Conservation (phyloP, 1,140 invertebrate species). For the Hyles euphorbiae region DNA sequence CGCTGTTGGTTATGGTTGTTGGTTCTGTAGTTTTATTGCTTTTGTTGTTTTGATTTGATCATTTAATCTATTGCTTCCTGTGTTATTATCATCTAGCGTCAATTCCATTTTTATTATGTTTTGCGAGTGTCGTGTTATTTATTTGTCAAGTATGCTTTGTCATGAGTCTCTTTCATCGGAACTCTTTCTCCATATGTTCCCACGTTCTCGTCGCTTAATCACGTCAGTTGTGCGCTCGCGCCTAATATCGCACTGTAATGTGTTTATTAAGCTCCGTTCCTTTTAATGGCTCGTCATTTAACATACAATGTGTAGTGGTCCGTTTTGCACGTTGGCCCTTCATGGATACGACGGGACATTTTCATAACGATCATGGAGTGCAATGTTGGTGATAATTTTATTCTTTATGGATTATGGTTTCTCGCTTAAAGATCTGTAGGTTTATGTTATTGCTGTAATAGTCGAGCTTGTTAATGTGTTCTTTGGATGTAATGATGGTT, state of each 20-base stretch:
- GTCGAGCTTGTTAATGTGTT: not conserved
- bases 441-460: not conserved
- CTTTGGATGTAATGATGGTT: conserved; percentile 3
- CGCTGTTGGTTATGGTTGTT: conserved; percentile 23
- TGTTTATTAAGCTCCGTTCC: conserved; percentile 69
- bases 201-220: conserved; percentile 63
- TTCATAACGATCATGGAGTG: conserved; percentile 28
- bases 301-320: conserved; percentile 61
- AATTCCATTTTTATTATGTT: not conserved
- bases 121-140: conserved; percentile 2
- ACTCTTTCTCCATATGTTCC: conserved; percentile 44
- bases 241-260: conserved; percentile 68
- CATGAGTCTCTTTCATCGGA: conserved; percentile 28
- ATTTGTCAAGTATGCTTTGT: conserved; percentile 18
- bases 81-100: conserved; percentile 1
- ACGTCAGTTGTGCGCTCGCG: conserved; percentile 53
- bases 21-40: conserved; percentile 32
- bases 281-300: conserved; percentile 67
- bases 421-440: not conserved
- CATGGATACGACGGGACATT: conserved; percentile 34
- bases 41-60: conserved; percentile 28
- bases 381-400: conserved; percentile 20
- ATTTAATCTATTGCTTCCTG: conserved; percentile 28
- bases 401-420: conserved; percentile 2
- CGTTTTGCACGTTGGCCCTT: conserved; percentile 47